Evolutionary conservation across 2,888 invertebrate species (phyloP).

Genomic region (Galerucella calmariensis): DNA sequence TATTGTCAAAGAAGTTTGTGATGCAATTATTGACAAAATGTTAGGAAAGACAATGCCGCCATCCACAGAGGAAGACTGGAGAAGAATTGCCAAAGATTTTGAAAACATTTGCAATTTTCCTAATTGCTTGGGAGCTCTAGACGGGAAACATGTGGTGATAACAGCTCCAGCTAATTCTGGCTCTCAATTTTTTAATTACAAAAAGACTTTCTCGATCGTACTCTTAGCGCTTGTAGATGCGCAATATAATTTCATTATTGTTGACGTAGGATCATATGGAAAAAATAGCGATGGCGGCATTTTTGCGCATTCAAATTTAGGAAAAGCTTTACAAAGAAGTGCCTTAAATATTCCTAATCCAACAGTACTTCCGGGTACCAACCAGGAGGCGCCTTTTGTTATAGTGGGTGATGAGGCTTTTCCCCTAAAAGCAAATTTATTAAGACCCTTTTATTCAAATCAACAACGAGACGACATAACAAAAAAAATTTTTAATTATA

Average conservation of each 20-base stretch:
- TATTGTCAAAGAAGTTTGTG: constrained; percentile 30
- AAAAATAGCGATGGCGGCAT: constrained; percentile 38
- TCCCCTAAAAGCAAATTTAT: constrained; percentile 11
- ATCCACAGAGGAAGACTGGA: constrained; percentile 10
- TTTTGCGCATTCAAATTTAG: constrained; percentile 32
- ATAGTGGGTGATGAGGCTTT: constrained; percentile 3
- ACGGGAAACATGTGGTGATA: constrained; percentile 12
- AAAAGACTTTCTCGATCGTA: constrained; percentile 29
- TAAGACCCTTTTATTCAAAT: constrained; percentile 8
- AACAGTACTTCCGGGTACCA: too few species aligned
- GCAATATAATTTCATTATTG: constrained; percentile 27
- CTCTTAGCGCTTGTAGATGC: constrained; percentile 34
- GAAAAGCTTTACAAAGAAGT: constrained; percentile 25
- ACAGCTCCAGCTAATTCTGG: constrained; percentile 7
- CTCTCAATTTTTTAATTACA: constrained; percentile 27
- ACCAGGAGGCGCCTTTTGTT: constrained; percentile 6
- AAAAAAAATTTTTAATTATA: constrained; percentile 14
- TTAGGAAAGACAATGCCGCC: constrained; percentile 6
- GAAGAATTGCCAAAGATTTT: constrained; percentile 6
- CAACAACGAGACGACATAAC: constrained; percentile 17
- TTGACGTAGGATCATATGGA: constrained; percentile 32
- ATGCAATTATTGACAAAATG: constrained; percentile 29
- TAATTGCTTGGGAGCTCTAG: constrained; percentile 8
- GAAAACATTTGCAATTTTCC: constrained; percentile 14
- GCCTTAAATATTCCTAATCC: constrained; percentile 5